Base-by-base conservation (phyloP, 2,888 invertebrate genomes). In the Erynnis tages region DNA sequence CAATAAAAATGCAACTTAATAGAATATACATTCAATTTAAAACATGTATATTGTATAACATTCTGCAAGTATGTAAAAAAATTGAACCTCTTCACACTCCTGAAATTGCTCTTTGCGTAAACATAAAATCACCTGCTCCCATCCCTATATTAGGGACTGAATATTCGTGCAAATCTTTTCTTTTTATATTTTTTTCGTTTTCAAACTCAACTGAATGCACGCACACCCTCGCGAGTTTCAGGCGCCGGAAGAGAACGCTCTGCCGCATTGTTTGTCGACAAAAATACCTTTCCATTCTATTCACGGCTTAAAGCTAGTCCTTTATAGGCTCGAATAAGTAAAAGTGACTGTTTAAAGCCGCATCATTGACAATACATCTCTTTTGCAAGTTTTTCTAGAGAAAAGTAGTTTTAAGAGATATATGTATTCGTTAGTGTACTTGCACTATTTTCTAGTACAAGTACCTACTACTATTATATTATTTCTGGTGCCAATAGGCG, bases 171-270 rank as follows among this genome's bases (percentile, higher is more conserved):
- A n/a, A n/a, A n/a, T n/a, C 21, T 21, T 4, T 21, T 21, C 4
- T 37, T 30, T 49, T 32, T 13, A 32, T 11, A 23, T n/a, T 14
- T 40, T 3, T 10, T 41, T 43, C 13, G 23, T 43, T 49, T 41
- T 27, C 8, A 14, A 25, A 50, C 23, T 41, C 25, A 35, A 17
- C 49, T 34, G 41, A 35, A 50, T 50, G 34, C 27, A 50, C 34
- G 34, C 27, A 8, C 27, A 4, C 13, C 35, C 19, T 14, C 10
- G 41, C 34, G 35, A 21, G 34, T 43, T 35, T 27, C 35, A 50
- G 50, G 43, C 50, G 50, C 27, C 35, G 50, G 29, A 50, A 50
- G 35, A 29, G 35, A 43, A 14, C 50, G 43, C 27, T 43, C 29
- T 35, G 40, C 35, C 35, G 25, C 41, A 35, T 43, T 41, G 50